phyloP scores from a whole-genome alignment of 1,140 invertebrate genomes.

The Aphelenchoides besseyi region DNA sequence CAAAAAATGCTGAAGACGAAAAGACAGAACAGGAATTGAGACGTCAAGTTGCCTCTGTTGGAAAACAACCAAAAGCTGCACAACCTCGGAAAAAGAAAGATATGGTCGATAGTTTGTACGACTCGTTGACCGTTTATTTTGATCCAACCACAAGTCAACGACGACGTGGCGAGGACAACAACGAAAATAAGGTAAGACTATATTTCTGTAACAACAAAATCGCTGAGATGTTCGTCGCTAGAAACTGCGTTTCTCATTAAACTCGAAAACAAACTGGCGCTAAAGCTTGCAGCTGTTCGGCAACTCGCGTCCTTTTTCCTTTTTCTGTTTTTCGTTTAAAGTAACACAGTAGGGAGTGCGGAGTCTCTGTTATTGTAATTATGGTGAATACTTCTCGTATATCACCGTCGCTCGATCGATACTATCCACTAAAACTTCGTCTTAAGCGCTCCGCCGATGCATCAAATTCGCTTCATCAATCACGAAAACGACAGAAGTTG shows the following conservation, averaged over 20 bases:
- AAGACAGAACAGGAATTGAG: constrained; percentile 24
- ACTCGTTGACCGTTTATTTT: constrained; percentile 57
- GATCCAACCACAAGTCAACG: constrained; percentile 40
- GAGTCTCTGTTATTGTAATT: too few species aligned
- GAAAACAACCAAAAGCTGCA: constrained; percentile 49
- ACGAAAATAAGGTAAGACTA: constrained; percentile 31
- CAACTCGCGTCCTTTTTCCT: too few species aligned
- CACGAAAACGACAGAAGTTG: constrained; percentile 10
- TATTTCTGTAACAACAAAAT: too few species aligned
- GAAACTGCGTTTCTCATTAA: too few species aligned
- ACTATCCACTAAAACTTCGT: constrained; percentile 17
- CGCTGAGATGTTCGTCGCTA: too few species aligned
- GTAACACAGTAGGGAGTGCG: too few species aligned
- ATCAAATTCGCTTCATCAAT: constrained; percentile 18
- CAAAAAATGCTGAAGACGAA: neutral
- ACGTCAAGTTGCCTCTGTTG: constrained; percentile 44
- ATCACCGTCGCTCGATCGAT: too few species aligned
- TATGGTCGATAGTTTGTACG: constrained; percentile 52
- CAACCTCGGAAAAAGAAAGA: constrained; percentile 40
- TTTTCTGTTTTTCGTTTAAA: too few species aligned
- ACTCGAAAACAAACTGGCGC: too few species aligned
- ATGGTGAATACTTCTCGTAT: too few species aligned
- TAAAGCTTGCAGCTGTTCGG: too few species aligned
- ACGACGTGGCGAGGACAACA: constrained; percentile 36
- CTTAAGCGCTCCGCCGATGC: neutral